phyloP scores from a whole-genome alignment of 2,113 vertebrate genomes.

The Anhinga anhinga region DNA sequence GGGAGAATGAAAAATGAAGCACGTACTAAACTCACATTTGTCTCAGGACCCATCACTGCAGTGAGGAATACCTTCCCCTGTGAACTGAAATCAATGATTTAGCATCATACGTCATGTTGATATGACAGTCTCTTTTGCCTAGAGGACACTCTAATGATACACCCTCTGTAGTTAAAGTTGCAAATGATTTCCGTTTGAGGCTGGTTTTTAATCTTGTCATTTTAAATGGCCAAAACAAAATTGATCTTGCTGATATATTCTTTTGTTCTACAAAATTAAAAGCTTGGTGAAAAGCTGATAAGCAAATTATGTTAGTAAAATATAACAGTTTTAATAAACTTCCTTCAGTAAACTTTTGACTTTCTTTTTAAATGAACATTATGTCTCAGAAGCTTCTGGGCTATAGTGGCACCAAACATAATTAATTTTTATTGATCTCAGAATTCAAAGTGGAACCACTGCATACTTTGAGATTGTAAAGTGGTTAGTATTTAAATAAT shows the following conservation, averaged over 20 bases:
- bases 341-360: neutral
- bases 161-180: neutral
- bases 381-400: neutral
- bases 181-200: neutral
- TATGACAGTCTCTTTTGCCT: neutral
- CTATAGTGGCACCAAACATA: neutral
- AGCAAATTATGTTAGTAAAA: neutral
- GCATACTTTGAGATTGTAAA: neutral
- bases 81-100: neutral
- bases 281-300: neutral
- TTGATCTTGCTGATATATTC: neutral
- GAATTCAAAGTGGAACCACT: neutral
- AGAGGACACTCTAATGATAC: neutral
- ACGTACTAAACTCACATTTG: neutral
- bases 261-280: constrained; percentile 14
- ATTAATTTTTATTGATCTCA: neutral
- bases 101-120: neutral
- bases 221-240: neutral
- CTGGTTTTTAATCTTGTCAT: neutral
- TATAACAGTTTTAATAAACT: neutral
- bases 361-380: neutral
- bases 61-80: neutral
- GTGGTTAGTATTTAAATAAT: neutral
- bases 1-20: constrained; percentile 20
- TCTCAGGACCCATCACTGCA: neutral